Conservation (phyloP, 1,140 invertebrate species). For the Dryas iulia region DNA sequence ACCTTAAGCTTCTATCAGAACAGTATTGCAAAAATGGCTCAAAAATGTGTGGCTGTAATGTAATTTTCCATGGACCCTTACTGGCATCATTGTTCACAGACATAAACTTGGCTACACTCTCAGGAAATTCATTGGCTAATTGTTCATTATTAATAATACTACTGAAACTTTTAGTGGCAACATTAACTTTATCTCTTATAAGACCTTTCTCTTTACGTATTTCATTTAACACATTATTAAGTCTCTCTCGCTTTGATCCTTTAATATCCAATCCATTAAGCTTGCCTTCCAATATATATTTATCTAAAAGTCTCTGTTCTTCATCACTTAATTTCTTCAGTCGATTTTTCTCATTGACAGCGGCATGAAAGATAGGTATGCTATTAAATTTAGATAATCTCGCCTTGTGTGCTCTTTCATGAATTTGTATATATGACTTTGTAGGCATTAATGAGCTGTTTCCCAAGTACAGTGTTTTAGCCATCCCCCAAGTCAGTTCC, state of each 20-base stretch:
- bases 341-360: constrained; percentile 82
- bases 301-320: constrained; percentile 86
- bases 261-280: constrained; percentile 87
- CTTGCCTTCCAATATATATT: constrained; percentile 90
- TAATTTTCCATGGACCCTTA: constrained; percentile 90
- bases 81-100: constrained; percentile 83
- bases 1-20: constrained; percentile 86
- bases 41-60: constrained; percentile 86
- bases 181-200: constrained; percentile 84
- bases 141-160: constrained; percentile 85
- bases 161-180: constrained; percentile 83
- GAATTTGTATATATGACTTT: constrained; percentile 87
- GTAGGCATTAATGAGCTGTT: constrained; percentile 90
- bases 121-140: constrained; percentile 87
- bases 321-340: constrained; percentile 83
- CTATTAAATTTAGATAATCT: constrained; percentile 85
- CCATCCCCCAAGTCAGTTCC: constrained; percentile 92
- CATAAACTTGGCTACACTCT: constrained; percentile 84
- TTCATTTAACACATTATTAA: constrained; percentile 74
- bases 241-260: constrained; percentile 67
- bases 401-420: constrained; percentile 85
- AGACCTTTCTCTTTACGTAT: constrained; percentile 80
- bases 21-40: constrained; percentile 91
- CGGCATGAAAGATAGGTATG: constrained; percentile 84
- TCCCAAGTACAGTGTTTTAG: constrained; percentile 91